Conservation (phyloP, 2,888 invertebrate species). For the Mythimna ferrago region DNA sequence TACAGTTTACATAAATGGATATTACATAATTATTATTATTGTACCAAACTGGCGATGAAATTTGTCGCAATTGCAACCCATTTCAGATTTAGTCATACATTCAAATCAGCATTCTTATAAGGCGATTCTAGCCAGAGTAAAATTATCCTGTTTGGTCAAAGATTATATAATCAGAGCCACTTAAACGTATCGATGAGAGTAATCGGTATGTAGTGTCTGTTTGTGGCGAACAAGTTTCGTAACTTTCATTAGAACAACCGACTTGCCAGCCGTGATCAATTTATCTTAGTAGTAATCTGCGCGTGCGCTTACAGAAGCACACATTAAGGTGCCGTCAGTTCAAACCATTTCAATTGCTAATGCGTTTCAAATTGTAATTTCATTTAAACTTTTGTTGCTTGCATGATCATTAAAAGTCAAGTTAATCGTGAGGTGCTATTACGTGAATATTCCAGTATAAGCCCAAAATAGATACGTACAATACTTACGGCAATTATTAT, state of each 20-base stretch:
- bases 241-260: conserved; percentile 71
- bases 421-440: neutral
- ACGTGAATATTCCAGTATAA: neutral
- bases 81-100: conserved; percentile 22
- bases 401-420: conserved; percentile 1
- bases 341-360: conserved; percentile 43
- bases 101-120: conserved; percentile 24
- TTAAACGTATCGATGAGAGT: conserved; percentile 54
- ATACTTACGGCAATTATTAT: neutral
- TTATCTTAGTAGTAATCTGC: conserved; percentile 71
- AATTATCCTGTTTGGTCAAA: conserved; percentile 42
- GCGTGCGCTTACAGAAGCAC: conserved; percentile 60
- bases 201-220: conserved; percentile 52
- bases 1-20: too few relatives aligned
- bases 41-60: too few relatives aligned
- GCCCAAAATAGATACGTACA: neutral
- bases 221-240: conserved; percentile 61
- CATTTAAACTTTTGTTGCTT: conserved; percentile 21
- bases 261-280: conserved; percentile 65
- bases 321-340: conserved; percentile 54
- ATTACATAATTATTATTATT: too few relatives aligned
- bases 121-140: conserved; percentile 3
- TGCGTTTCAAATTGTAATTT: conserved; percentile 33
- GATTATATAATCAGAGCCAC: conserved; percentile 46
- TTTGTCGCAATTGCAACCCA: conserved; percentile 21